These are phyloP conservation scores for Pachyuromys duprasi DNA, from an alignment of 2,797 vertebrate genomes.

Conservation along the genomic window DNA sequence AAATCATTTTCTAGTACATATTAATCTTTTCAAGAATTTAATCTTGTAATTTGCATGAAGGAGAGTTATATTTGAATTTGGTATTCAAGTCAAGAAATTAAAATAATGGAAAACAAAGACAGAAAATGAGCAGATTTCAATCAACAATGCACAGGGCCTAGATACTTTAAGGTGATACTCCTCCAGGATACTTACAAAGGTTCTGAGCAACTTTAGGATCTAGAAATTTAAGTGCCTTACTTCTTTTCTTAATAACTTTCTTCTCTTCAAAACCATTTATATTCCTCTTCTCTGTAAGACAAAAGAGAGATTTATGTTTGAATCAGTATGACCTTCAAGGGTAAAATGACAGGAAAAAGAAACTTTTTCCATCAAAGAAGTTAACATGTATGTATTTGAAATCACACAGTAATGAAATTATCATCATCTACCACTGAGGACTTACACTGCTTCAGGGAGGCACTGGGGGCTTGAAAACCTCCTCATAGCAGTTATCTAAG, in stretches of 20 bases:
- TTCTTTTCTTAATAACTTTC: slow-evolving; percentile 94
- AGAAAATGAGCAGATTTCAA: slow-evolving; percentile 62
- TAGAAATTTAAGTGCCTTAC: slow-evolving; percentile 97
- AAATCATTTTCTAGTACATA: slow-evolving; percentile 51
- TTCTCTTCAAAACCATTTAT: slow-evolving; percentile 94
- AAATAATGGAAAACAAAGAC: slow-evolving; percentile 6
- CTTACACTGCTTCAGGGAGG: not conserved
- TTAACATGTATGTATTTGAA: not conserved
- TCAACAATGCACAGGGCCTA: not conserved
- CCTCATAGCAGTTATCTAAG: slow-evolving; percentile 1
- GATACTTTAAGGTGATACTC: not conserved
- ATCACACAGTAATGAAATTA: slow-evolving; percentile 12
- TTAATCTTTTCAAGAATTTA: slow-evolving; percentile 59
- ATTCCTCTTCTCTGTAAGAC: slow-evolving; percentile 91
- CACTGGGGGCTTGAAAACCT: not conserved
- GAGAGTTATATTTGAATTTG: slow-evolving; percentile 43
- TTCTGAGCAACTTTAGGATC: slow-evolving; percentile 98
- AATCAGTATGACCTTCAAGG: not conserved
- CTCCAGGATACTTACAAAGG: slow-evolving; percentile 92
- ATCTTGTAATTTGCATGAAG: slow-evolving; percentile 26
- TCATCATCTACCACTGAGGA: not conserved
- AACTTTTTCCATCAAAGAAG: slow-evolving; percentile 28
- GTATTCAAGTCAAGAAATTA: slow-evolving; percentile 46
- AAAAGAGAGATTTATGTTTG: slow-evolving; percentile 64
- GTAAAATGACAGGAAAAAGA: not conserved